Evolutionary conservation across 2,888 invertebrate species (phyloP).

Genomic region (Aleiodes testaceus): DNA sequence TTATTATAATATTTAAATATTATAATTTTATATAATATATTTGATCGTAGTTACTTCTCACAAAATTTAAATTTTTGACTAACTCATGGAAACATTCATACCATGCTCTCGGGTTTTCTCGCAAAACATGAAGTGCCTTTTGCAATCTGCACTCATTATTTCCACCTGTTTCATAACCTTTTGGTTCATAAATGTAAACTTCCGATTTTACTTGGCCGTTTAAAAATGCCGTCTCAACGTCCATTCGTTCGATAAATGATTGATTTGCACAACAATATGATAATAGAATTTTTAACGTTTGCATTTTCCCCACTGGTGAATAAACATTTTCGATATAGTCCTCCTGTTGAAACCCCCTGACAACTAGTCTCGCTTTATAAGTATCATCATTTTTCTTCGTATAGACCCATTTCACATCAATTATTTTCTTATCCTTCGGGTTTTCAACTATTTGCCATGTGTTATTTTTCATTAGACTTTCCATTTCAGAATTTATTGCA

Average conservation of each 20-base stretch:
- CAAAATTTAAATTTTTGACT: neutral
- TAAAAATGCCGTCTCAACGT: no score
- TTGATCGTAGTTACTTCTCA: no score
- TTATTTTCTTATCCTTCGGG: slow-evolving; percentile 28
- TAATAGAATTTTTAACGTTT: slow-evolving; percentile 38
- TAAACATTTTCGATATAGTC: slow-evolving; percentile 29
- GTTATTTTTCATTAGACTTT: slow-evolving; percentile 16
- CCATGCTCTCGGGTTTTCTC: neutral
- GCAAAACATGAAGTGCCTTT: neutral
- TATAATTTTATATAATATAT: no score
- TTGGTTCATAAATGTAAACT: no score
- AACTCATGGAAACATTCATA: slow-evolving; percentile 8
- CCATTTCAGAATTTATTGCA: slow-evolving; percentile 27
- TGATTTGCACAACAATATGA: slow-evolving; percentile 3
- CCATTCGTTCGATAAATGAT: neutral
- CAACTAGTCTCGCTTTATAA: slow-evolving; percentile 39
- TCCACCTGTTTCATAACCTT: no score
- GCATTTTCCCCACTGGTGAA: slow-evolving; percentile 39
- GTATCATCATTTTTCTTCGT: slow-evolving; percentile 55
- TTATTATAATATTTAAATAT: no score
- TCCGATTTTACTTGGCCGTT: no score
- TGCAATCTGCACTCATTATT: neutral
- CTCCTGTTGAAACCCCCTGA: slow-evolving; percentile 34
- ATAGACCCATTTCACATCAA: slow-evolving; percentile 22
- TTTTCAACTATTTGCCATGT: slow-evolving; percentile 23